Evolutionary conservation across 1,140 invertebrate species (phyloP).

Genomic region (Aphaenogaster rudis): DNA sequence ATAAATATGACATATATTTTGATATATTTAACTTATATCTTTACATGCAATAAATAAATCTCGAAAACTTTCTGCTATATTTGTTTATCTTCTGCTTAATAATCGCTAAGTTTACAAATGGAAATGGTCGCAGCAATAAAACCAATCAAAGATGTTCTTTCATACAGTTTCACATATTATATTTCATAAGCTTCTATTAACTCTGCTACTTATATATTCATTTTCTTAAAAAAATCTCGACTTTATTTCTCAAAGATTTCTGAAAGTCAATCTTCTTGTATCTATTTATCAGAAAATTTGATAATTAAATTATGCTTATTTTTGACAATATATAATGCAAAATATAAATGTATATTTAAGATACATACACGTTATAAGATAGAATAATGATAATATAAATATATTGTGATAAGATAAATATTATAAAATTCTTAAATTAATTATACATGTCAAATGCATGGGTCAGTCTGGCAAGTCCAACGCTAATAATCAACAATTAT

Average conservation of each 20-base stretch:
- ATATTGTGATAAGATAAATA: background rate
- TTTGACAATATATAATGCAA: background rate
- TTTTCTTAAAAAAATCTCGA: background rate
- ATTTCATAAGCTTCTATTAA: background rate
- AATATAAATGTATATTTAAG: conserved; percentile 27
- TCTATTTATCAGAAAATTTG: background rate
- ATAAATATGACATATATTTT: no score
- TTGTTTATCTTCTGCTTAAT: background rate
- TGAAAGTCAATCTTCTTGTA: background rate
- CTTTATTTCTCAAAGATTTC: background rate
- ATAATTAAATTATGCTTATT: conserved; percentile 9
- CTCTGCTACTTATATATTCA: background rate
- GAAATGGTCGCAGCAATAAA: background rate
- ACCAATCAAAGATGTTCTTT: background rate
- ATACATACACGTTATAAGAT: background rate
- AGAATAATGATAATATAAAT: background rate
- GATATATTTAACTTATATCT: conserved; percentile 10
- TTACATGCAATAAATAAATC: conserved; percentile 1
- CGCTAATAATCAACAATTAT: background rate
- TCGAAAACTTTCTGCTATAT: background rate
- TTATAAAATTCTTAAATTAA: conserved; percentile 29
- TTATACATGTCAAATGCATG: background rate
- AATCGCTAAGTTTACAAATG: background rate
- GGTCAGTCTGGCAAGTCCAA: background rate
- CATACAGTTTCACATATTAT: background rate